Conservation (phyloP, 1,140 invertebrate species). For the Drosophila tropicalis region DNA sequence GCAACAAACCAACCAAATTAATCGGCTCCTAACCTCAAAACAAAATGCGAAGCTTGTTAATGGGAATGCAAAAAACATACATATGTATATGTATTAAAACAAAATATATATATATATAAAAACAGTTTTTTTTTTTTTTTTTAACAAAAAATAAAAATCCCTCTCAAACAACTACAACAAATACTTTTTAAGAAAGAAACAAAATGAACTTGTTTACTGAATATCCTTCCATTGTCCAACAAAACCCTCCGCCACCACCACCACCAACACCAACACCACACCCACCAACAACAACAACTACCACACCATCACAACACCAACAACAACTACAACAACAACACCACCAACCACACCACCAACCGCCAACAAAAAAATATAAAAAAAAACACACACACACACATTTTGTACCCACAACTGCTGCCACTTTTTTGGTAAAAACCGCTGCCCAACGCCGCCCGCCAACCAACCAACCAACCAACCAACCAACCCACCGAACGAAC, state of each 20-base stretch:
- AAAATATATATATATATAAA: slow-evolving; percentile 11
- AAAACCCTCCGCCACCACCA: slow-evolving; percentile 42
- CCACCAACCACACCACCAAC: slow-evolving; percentile 58
- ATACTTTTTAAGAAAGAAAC: slow-evolving; percentile 46
- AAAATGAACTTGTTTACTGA: slow-evolving; percentile 78
- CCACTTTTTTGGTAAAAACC: slow-evolving; percentile 72
- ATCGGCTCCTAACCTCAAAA: slow-evolving; percentile 60
- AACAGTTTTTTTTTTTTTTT: slow-evolving; percentile 18
- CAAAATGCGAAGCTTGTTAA: slow-evolving; percentile 20
- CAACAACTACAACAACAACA: slow-evolving; percentile 29
- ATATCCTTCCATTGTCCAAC: slow-evolving; percentile 82
- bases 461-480: slow-evolving; percentile 55
- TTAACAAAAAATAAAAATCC: slow-evolving; percentile 56
- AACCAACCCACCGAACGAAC: slow-evolving; percentile 55
- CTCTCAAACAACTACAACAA: slow-evolving; percentile 55
- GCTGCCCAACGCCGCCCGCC: slow-evolving; percentile 64
- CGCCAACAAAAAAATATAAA: slow-evolving; percentile 39
- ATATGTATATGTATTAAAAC: not conserved
- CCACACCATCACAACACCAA: slow-evolving; percentile 19
- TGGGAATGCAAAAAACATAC: slow-evolving; percentile 8
- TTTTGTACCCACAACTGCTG: slow-evolving; percentile 66
- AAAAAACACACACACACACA: slow-evolving; percentile 11
- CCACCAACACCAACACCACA: slow-evolving; percentile 7
- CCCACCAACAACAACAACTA: slow-evolving; percentile 21
- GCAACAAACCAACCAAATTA: slow-evolving; percentile 37